Conservation (phyloP, 2,797 vertebrate genomes). For the Manis crassicaudata region DNA sequence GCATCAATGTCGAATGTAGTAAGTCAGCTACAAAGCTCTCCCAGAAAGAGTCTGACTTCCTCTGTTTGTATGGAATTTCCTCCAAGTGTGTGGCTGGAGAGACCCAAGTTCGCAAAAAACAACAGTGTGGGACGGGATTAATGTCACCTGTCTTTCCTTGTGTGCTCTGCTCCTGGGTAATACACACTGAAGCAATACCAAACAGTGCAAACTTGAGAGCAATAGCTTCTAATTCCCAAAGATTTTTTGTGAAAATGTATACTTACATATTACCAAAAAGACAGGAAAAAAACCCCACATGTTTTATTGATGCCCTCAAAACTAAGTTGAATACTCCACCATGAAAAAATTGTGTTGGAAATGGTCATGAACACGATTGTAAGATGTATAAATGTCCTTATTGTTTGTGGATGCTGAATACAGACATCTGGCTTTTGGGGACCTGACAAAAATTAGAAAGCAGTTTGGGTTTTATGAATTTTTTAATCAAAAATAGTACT, state of each 20-base stretch:
- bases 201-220: background rate
- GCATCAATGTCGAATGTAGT: slow-evolving; percentile 90
- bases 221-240: background rate
- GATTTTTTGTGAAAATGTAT: background rate
- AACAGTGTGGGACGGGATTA: slow-evolving; percentile 76
- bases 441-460: background rate
- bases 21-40: slow-evolving; percentile 89
- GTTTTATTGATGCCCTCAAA: background rate
- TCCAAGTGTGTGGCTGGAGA: slow-evolving; percentile 89
- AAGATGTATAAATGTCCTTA: background rate
- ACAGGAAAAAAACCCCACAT: background rate
- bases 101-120: slow-evolving; percentile 74
- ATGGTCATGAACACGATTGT: background rate
- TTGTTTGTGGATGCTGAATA: slow-evolving; percentile 22
- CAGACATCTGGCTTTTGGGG: background rate
- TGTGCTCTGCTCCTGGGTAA: slow-evolving; percentile 68
- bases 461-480: background rate
- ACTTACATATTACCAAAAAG: background rate
- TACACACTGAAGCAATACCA: slow-evolving; percentile 52
- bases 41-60: slow-evolving; percentile 93
- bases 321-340: background rate
- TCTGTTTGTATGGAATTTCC: slow-evolving; percentile 99
- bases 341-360: slow-evolving; percentile 2
- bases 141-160: slow-evolving; percentile 86
- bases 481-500: background rate